These are phyloP conservation scores for Schizopygopsis malacanthus DNA, from an alignment of 2,797 vertebrate genomes.

Conservation along the genomic window DNA sequence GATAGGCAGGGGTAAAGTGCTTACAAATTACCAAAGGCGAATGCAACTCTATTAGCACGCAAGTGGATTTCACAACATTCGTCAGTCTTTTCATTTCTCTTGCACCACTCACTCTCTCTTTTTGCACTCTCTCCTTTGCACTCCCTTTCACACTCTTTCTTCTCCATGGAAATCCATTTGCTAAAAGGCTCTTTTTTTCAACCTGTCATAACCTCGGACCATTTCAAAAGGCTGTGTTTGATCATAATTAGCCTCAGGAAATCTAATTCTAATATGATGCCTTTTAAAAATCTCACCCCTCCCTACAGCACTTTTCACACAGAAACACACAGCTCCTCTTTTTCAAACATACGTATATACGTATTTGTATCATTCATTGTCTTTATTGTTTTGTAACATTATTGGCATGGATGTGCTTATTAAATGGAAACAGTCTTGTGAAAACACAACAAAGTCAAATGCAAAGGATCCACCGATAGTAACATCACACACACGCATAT, in stretches of 20 bases:
- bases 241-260: slow-evolving; percentile 84
- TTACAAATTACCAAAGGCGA: slow-evolving; percentile 88
- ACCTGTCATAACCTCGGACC: slow-evolving; percentile 80
- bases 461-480: slow-evolving; percentile 83
- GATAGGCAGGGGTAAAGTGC: slow-evolving; percentile 79
- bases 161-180: slow-evolving; percentile 81
- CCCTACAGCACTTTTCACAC: slow-evolving; percentile 77
- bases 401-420: slow-evolving; percentile 84
- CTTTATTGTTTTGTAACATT: slow-evolving; percentile 88
- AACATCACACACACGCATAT: slow-evolving; percentile 87
- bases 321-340: slow-evolving; percentile 80
- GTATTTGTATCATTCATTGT: slow-evolving; percentile 83
- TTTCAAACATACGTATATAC: slow-evolving; percentile 83
- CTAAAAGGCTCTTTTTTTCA: slow-evolving; percentile 82
- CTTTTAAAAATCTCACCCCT: slow-evolving; percentile 83
- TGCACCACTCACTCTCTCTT: slow-evolving; percentile 61
- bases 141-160: slow-evolving; percentile 60
- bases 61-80: slow-evolving; percentile 81
- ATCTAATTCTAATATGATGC: slow-evolving; percentile 82
- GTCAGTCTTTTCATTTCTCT: slow-evolving; percentile 78
- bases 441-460: slow-evolving; percentile 76
- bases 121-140: slow-evolving; percentile 64
- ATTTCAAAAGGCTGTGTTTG: slow-evolving; percentile 76
- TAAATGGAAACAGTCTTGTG: slow-evolving; percentile 84
- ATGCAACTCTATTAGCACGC: slow-evolving; percentile 82